A percentile compares a stretch with the other conserved stretches of the same genome.
Evolutionary conservation across 2,113 vertebrate genomes (phyloP).

Genomic region (Prionailurus viverrinus): DNA sequence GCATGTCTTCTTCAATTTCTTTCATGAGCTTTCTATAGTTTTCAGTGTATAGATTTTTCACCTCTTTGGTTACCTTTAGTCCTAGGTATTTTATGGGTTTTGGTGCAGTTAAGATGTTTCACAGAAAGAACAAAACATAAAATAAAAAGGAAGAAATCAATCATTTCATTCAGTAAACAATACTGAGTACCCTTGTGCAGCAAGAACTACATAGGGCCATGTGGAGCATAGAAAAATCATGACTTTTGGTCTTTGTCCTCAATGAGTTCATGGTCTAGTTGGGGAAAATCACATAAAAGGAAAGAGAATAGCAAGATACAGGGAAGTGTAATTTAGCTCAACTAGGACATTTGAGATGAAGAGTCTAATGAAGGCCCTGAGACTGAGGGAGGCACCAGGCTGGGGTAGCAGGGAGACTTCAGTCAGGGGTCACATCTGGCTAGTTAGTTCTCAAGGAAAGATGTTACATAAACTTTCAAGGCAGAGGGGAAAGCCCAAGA

Average conservation of each 20-base stretch:
- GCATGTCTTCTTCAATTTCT: no score
- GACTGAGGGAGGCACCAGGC: not conserved
- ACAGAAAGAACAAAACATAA: constrained; percentile 39
- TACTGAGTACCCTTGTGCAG: not conserved
- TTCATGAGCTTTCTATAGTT: no score
- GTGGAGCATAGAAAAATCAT: not conserved
- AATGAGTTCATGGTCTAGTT: not conserved
- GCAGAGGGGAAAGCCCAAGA: not conserved
- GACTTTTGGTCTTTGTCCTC: not conserved
- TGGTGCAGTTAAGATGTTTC: not conserved
- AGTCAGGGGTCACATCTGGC: not conserved
- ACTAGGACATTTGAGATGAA: not conserved
- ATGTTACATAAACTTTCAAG: not conserved
- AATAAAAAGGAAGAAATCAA: constrained; percentile 17
- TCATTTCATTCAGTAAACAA: not conserved
- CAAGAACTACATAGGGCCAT: not conserved
- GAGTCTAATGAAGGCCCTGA: not conserved
- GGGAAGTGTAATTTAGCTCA: not conserved
- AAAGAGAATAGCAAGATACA: not conserved
- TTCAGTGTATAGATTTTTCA: no score
- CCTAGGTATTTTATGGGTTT: no score
- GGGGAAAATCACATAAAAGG: not conserved
- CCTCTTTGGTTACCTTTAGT: no score
- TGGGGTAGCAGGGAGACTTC: not conserved
- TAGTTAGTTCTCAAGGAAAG: not conserved